Percentiles rank a stretch among this genome's conserved stretches.
Evolutionary conservation across 2,888 invertebrate genomes (phyloP).

Genomic region (Melinopterus prodromus): DNA sequence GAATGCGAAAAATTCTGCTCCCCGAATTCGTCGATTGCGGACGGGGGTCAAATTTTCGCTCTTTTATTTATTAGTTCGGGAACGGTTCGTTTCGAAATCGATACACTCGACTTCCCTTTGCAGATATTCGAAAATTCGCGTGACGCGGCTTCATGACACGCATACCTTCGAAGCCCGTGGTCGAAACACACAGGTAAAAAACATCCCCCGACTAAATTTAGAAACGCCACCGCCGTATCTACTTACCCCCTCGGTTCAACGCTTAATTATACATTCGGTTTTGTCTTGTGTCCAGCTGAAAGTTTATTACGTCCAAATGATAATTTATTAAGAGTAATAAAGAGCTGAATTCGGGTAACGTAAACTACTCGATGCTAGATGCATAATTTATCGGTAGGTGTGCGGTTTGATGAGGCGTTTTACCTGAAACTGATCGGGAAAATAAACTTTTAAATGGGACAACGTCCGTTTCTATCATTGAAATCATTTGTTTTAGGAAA

Average conservation of each 20-base stretch:
- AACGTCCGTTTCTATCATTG: too few species aligned
- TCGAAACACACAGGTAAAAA: neutral
- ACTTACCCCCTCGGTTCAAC: neutral
- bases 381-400: too few species aligned
- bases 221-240: neutral
- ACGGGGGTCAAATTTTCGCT: neutral
- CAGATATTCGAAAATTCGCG: constrained; percentile 4
- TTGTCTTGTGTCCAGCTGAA: neutral
- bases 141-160: neutral
- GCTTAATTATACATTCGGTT: neutral
- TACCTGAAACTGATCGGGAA: too few species aligned
- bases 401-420: too few species aligned
- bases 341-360: neutral
- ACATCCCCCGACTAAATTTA: neutral
- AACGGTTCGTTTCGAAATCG: neutral
- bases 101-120: neutral
- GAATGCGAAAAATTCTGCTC: neutral
- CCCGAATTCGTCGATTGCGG: neutral
- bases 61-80: neutral
- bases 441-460: too few species aligned
- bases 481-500: too few species aligned
- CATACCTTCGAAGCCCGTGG: neutral
- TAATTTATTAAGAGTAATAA: neutral
- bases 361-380: neutral
- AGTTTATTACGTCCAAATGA: neutral